A percentile compares a stretch with the other conserved stretches of the same genome.
These are phyloP conservation scores for Heliocidaris erythrogramma DNA, from an alignment of 35 echinoderm and acorn worm species.

Conservation along the genomic window DNA sequence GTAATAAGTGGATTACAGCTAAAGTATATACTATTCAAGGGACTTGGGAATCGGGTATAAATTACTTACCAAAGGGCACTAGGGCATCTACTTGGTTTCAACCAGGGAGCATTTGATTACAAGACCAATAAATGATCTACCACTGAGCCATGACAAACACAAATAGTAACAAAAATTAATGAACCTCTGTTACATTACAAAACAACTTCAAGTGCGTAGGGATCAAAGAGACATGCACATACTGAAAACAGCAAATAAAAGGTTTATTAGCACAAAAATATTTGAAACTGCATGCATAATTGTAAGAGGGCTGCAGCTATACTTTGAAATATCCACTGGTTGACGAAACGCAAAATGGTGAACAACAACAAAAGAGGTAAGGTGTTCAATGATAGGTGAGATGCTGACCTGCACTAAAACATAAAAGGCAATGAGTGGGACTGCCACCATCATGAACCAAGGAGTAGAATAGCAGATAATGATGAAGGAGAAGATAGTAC, in stretches of 20 bases:
- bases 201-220: too few relatives aligned
- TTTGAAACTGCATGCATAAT: neutral
- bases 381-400: neutral
- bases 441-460: conserved; percentile 13
- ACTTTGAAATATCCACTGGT: neutral
- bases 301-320: neutral
- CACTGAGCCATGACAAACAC: too few relatives aligned
- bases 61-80: too few relatives aligned
- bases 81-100: too few relatives aligned
- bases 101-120: too few relatives aligned
- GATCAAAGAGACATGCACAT: neutral
- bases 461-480: conserved; percentile 31
- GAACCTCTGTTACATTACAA: too few relatives aligned
- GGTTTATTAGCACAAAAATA: neutral
- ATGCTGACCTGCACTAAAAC: conserved; percentile 7
- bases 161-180: too few relatives aligned
- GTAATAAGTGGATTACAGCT: too few relatives aligned
- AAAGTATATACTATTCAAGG: too few relatives aligned
- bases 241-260: neutral
- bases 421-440: conserved; percentile 25
- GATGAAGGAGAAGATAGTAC: conserved; percentile 11
- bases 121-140: too few relatives aligned
- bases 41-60: too few relatives aligned
- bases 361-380: neutral
- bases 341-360: neutral